Evolutionary conservation across 2,888 invertebrate genomes (phyloP), one percentile per base, ranked within the genome.

Genomic region (Xestia sexstrigata): DNA sequence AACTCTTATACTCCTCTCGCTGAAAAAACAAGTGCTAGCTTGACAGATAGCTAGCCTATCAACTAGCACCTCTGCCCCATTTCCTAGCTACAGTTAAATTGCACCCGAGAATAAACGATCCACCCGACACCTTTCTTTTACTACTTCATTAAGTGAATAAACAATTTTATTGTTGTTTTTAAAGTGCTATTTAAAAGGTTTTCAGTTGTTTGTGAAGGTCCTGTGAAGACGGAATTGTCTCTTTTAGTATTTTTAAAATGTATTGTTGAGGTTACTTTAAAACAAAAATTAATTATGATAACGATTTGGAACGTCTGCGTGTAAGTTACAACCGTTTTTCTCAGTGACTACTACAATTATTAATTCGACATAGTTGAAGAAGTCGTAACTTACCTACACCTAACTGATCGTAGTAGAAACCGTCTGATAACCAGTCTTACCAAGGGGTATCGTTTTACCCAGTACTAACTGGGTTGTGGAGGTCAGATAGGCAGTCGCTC

Each of bases 101-200:
- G 76, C 84, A 84, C 26, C 72, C 55, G 49, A 83, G 84, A 67
- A 83, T 84, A 80, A 84, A 83, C 70, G 84, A 83, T 76, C 55
- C 15, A 60, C 65, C 70, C 65, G 66, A 73, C 75, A 76, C 60
- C 82, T 83, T 74, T 55, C 55, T 75, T 83, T 84, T 70, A 81
- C 72, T 66, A 68, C 69, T 84, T 82, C 71, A 79, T 83, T 83
- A 84, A 60, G 47, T 42, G 55, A 74, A 71, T 82, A 83, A 80
- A 80, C 68, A 84, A 69, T 73, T 84, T 75, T 72, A 58, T 55
- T 72, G 47, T 62, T 55, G 52, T 62, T 47, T 71, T 63, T 69
- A 65, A 63, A 74, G 26, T 58, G 70, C 35, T 79, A 67, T 81
- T 62, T 42, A 62, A 74, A 71, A 39, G 39, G n/a, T 47, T 79